Percentiles rank a stretch among this genome's conserved stretches.
Conservation (phyloP, 1,140 invertebrate species). For the Apis laboriosa region DNA sequence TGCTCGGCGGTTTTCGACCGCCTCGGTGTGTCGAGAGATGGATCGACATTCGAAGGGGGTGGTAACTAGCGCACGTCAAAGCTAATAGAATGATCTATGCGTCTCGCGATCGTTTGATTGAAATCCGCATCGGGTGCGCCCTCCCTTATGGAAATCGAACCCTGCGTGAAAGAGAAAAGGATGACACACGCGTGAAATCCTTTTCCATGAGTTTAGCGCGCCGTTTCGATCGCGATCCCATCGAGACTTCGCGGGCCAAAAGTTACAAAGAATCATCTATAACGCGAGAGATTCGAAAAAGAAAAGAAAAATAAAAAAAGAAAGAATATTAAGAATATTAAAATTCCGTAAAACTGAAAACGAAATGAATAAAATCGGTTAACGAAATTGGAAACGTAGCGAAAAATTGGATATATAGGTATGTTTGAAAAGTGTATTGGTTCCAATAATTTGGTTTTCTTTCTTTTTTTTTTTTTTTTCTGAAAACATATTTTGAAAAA, state of each 20-base stretch:
- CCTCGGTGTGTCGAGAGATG: conserved; percentile 20
- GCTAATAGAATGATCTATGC: conserved; percentile 63
- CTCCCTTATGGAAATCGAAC: conserved; percentile 8
- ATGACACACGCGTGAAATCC: conserved; percentile 35
- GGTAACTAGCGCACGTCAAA: conserved; percentile 54
- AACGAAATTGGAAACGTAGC: no score
- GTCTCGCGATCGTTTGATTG: conserved; percentile 58
- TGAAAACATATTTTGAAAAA: no score
- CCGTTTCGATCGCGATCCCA: background rate
- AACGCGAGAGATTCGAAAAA: no score
- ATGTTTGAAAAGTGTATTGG: no score
- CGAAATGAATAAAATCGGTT: no score
- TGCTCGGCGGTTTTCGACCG: conserved; percentile 16
- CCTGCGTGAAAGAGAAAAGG: conserved; percentile 24
- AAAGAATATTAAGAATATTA: no score
- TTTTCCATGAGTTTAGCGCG: conserved; percentile 28
- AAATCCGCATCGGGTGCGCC: conserved; percentile 39
- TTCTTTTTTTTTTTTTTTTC: no score
- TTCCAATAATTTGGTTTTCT: no score
- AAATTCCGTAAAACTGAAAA: no score
- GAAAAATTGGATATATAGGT: no score
- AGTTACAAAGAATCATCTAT: no score
- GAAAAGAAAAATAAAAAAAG: no score
- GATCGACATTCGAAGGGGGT: conserved; percentile 47
- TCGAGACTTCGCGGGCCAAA: background rate